Evolutionary conservation across 1,140 invertebrate genomes (phyloP).

Genomic region (Drosophila ananassae): DNA sequence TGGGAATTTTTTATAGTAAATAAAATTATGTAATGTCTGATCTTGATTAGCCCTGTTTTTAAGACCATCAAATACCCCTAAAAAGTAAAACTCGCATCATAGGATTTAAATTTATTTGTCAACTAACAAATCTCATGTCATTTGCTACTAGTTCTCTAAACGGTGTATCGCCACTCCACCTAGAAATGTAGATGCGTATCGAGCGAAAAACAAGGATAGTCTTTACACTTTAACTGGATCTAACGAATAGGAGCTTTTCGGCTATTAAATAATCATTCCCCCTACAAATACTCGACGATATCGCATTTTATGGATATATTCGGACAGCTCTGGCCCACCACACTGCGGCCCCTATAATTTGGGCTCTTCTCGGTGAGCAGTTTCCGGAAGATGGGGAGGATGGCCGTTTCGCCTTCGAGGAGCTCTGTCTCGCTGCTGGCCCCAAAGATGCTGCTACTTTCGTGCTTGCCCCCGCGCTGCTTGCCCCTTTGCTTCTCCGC

Average conservation of each 20-base stretch:
- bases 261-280: conserved; percentile 15
- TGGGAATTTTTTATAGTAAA: not conserved
- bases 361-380: conserved; percentile 90
- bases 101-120: conserved; percentile 56
- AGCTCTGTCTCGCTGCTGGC: conserved; percentile 93
- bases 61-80: no score
- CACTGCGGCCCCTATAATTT: conserved; percentile 78
- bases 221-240: conserved; percentile 53
- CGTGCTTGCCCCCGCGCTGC: conserved; percentile 70
- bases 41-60: no score
- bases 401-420: conserved; percentile 90
- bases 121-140: conserved; percentile 49
- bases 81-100: not conserved
- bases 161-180: conserved; percentile 47
- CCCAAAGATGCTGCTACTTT: conserved; percentile 87
- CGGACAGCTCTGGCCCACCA: conserved; percentile 92
- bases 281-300: conserved; percentile 96
- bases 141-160: conserved; percentile 68
- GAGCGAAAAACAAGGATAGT: conserved; percentile 44
- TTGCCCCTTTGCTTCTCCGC: conserved; percentile 77
- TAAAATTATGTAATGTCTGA: no score
- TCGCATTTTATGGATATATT: conserved; percentile 98
- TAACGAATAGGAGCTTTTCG: conserved; percentile 50
- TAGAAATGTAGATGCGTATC: conserved; percentile 34
- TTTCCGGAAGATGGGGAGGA: conserved; percentile 95